phyloP scores from a whole-genome alignment of 2,113 vertebrate species.

The Chlamydotis undulata region DNA sequence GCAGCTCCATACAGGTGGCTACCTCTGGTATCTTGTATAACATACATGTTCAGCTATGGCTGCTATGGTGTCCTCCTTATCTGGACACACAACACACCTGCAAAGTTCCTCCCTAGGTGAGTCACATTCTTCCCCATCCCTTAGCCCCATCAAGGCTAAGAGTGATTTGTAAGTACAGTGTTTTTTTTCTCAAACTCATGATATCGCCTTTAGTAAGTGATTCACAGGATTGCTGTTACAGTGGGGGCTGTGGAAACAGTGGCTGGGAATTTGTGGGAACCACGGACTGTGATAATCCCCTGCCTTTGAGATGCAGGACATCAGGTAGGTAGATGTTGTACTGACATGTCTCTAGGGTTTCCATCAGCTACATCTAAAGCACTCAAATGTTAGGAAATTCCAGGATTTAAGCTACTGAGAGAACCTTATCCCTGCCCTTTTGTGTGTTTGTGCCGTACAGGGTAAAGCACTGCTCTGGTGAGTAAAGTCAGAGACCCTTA shows the following conservation, averaged over 20 bases:
- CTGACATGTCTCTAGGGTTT: not conserved
- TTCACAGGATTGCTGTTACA: not conserved
- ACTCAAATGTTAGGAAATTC: not conserved
- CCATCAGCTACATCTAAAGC: not conserved
- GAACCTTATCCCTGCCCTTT: not conserved
- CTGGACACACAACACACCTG: not conserved
- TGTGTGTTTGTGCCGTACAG: not conserved
- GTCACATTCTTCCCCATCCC: not conserved
- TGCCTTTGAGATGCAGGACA: not conserved
- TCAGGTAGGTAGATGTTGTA: not conserved
- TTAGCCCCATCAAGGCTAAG: not conserved
- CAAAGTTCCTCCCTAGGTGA: not conserved
- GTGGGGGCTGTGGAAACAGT: not conserved
- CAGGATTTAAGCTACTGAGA: not conserved
- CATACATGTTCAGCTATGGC: accelerated
- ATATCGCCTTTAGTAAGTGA: not conserved
- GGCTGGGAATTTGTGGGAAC: not conserved
- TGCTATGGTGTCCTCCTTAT: not conserved
- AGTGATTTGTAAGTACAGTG: not conserved
- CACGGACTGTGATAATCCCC: not conserved
- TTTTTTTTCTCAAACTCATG: not conserved
- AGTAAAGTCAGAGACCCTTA: not conserved
- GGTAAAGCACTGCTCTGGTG: not conserved
- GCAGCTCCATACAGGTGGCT: not conserved
- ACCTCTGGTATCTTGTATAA: not conserved